Conservation (phyloP, 37 sponge, comb jelly and placozoan species). For the Amphimedon queenslandica region DNA sequence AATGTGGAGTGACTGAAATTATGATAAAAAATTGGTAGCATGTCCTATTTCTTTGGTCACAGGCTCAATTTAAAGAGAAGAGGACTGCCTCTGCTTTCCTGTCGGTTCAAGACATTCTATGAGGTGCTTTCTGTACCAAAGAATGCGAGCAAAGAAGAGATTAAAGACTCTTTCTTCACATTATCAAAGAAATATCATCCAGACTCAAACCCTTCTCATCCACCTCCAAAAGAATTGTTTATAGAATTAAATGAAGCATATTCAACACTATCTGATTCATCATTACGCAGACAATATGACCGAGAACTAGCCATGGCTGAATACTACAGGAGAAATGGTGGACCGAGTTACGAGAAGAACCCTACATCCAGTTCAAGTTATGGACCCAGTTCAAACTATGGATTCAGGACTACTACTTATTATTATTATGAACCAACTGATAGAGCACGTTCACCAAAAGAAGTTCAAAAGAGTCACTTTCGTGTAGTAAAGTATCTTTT, state of each 20-base stretch:
- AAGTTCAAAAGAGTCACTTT: not conserved
- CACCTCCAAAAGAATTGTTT: conserved; percentile 9
- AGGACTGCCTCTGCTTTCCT: too few relatives aligned
- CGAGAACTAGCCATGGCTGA: not conserved
- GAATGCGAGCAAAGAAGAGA: conserved; percentile 33
- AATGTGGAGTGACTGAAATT: too few relatives aligned
- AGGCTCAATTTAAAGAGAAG: too few relatives aligned
- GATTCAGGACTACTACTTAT: not conserved
- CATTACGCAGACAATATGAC: conserved; percentile 40
- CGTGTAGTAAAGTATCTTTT: conserved; percentile 13
- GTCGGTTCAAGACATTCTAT: conserved; percentile 31
- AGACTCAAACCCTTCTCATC: conserved; percentile 39
- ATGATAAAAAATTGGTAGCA: too few relatives aligned
- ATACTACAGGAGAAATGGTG: not conserved
- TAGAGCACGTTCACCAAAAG: not conserved
- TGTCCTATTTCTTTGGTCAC: too few relatives aligned
- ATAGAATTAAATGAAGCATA: conserved; percentile 61
- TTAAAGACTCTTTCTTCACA: conserved; percentile 38
- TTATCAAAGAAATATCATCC: conserved; percentile 65
- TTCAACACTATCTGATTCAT: conserved; percentile 19
- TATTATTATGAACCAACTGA: not conserved
- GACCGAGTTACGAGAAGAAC: not conserved
- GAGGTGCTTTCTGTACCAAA: conserved; percentile 37
- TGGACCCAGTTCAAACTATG: not conserved
- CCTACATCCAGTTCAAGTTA: not conserved